These are phyloP conservation scores for Drosophila bifasciata DNA, from an alignment of 1,140 invertebrate species.

Conservation along the genomic window DNA sequence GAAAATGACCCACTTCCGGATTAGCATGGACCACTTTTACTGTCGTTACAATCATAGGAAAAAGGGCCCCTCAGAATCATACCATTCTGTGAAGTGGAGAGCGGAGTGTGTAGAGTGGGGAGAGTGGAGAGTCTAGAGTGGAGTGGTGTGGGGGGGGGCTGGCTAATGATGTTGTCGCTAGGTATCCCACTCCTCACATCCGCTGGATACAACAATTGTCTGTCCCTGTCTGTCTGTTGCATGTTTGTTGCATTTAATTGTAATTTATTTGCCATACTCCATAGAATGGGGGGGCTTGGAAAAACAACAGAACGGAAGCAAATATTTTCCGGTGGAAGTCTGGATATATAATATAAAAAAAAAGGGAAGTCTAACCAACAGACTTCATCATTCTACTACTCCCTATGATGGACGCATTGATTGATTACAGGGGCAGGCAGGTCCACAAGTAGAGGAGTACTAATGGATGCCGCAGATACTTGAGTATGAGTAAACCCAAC, in stretches of 20 bases:
- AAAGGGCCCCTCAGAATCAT: constrained; percentile 47
- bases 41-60: constrained; percentile 39
- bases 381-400: constrained; percentile 1
- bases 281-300: constrained; percentile 31
- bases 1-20: constrained; percentile 78
- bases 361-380: constrained; percentile 33
- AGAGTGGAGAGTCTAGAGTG: constrained; percentile 10
- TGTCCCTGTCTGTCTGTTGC: constrained; percentile 43
- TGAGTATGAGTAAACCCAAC: neutral
- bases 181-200: constrained; percentile 61
- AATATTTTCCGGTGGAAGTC: constrained; percentile 78
- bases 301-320: constrained; percentile 67
- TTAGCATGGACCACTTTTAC: constrained; percentile 73
- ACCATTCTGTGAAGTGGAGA: neutral
- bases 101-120: constrained; percentile 4
- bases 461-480: constrained; percentile 15
- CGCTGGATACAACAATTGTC: constrained; percentile 61
- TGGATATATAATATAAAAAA: constrained; percentile 7
- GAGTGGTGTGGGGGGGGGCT: constrained; percentile 6
- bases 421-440: constrained; percentile 44
- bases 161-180: constrained; percentile 66
- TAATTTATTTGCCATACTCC: constrained; percentile 72
- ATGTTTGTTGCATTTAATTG: constrained; percentile 74
- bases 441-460: constrained; percentile 1
- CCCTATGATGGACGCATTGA: constrained; percentile 36